A percentile compares a stretch with the other conserved stretches of the same genome.
These are phyloP conservation scores for Erinaceus europaeus DNA, from an alignment of 2,113 vertebrate species.

Conservation along the genomic window DNA sequence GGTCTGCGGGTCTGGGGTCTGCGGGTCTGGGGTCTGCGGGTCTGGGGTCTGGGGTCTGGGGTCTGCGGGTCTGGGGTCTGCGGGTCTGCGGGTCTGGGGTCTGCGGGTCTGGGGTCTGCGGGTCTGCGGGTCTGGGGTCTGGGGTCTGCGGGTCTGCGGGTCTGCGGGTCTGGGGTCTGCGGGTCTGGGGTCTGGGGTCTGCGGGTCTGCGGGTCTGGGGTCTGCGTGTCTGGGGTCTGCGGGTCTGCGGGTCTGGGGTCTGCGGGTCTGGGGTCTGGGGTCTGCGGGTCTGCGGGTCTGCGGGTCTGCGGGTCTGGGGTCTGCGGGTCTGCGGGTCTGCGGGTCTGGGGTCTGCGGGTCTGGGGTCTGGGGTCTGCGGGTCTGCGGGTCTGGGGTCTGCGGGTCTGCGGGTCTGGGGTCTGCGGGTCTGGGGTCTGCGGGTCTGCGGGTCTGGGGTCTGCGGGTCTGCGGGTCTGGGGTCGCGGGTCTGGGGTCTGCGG, in stretches of 20 bases:
- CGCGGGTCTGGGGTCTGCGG: not conserved
- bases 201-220: no score
- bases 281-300: no score
- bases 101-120: not conserved
- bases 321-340: no score
- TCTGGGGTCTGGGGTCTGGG: not conserved
- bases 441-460: not conserved
- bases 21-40: not conserved
- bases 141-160: no score
- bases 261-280: not conserved
- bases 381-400: not conserved
- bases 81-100: no score
- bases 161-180: not conserved
- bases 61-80: not conserved
- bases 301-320: not conserved
- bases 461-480: no score
- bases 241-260: not conserved
- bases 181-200: no score
- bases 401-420: not conserved
- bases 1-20: not conserved
- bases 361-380: no score
- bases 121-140: not conserved
- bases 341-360: not conserved
- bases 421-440: no score
- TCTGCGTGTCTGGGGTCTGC: not conserved